Base-by-base conservation (phyloP, 2,113 vertebrate genomes). In the Leiothrix lutea region DNA sequence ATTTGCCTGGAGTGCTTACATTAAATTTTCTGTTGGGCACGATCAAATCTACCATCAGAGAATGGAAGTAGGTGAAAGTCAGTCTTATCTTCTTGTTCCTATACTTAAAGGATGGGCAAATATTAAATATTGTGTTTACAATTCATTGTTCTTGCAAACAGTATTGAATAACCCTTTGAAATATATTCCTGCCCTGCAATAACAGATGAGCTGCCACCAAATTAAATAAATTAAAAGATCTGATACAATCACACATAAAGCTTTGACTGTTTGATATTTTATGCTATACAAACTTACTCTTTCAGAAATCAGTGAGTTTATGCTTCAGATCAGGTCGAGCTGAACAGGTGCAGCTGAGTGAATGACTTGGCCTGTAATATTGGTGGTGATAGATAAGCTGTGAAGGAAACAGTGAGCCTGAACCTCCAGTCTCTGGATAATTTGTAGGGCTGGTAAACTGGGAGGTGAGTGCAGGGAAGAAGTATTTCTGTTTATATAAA, bases 81-180 rank as follows among this genome's bases (percentile, higher is more conserved):
- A 79, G 29, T 62, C 74, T 97, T 97, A 75, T 77, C 64, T 82
- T 50, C 48, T 89, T 75, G 33, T 94, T 96, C 58, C 28, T 51
- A 6, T 88, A n/a, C 42, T 90, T 79, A 65, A 82, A 88, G 77
- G 69, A 87, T 88, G 44, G 66, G 16, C 24, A 93, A 91, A 96
- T 95, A 88, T 72, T 90, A 71, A 90, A 72, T 67, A 89, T 22
- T 56, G 19, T 73, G 31, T 88, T 95, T 93, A 88, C 74, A 91
- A 81, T 80, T 90, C 50, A 56, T 17, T 84, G 47, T 31, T 80
- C 50, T 88, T 84, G 71, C 91, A 94, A 78, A 56, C 72, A 71
- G 11, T 86, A 42, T 70, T 79, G 62, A 94, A 84, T 73, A 93
- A 72, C 20, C 11, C 67, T 88, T 64, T 31, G n/a, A 90, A 90